Conservation (phyloP, 1,140 invertebrate genomes). For the Drosophila ohnishii region DNA sequence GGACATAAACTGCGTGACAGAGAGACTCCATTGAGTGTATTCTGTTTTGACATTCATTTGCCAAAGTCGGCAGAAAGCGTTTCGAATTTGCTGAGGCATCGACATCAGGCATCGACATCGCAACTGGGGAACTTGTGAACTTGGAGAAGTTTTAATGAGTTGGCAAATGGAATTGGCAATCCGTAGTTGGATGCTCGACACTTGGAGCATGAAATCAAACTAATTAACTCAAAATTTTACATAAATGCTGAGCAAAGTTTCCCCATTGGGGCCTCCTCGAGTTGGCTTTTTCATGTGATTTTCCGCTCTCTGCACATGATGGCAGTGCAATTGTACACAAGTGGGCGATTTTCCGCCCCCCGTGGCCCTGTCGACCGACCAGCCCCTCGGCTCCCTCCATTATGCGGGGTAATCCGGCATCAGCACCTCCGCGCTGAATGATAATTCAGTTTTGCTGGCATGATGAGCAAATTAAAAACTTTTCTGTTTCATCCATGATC, state of each 20-base stretch:
- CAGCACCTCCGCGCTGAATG: constrained; percentile 39
- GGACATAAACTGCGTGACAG: constrained; percentile 9
- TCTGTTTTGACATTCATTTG: constrained; percentile 43
- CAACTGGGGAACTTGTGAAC: constrained; percentile 15
- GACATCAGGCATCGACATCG: neutral
- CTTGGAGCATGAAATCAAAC: constrained; percentile 63
- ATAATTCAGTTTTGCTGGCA: constrained; percentile 60
- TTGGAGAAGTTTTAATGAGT: constrained; percentile 58
- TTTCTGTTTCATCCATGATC: constrained; percentile 44
- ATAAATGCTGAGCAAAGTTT: constrained; percentile 43
- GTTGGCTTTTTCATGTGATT: constrained; percentile 53
- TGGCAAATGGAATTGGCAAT: constrained; percentile 60
- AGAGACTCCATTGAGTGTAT: constrained; percentile 31
- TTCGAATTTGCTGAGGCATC: constrained; percentile 25
- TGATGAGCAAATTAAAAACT: constrained; percentile 65
- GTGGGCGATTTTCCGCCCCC: constrained; percentile 13
- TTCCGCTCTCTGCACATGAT: constrained; percentile 55
- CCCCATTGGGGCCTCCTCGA: constrained; percentile 22
- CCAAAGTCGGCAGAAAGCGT: constrained; percentile 26
- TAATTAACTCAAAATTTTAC: constrained; percentile 65
- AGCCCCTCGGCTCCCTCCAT: constrained; percentile 1
- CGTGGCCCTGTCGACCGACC: neutral
- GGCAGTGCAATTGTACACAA: constrained; percentile 42
- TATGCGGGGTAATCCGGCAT: constrained; percentile 32
- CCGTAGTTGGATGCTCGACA: constrained; percentile 39